phyloP scores from a whole-genome alignment of 1,140 invertebrate genomes.

The Caenorhabditis briggsae region DNA sequence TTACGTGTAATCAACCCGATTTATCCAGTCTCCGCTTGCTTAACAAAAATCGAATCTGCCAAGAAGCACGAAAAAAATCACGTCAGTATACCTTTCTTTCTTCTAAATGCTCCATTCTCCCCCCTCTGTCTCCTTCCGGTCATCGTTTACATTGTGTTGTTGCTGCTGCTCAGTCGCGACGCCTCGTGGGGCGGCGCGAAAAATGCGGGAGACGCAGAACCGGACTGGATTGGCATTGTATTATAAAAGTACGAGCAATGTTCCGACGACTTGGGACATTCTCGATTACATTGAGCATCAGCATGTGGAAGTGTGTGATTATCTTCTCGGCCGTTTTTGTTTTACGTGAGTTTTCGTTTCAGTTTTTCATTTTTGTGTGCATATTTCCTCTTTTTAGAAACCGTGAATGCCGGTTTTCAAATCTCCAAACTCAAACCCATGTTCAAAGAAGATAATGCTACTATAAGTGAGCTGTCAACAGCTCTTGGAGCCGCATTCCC shows the following conservation, averaged over 20 bases:
- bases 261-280: slow-evolving; percentile 40
- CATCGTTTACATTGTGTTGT: slow-evolving; percentile 56
- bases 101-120: not conserved
- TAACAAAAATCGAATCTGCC: not conserved
- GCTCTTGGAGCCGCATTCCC: slow-evolving; percentile 59
- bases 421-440: slow-evolving; percentile 26
- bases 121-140: slow-evolving; percentile 38
- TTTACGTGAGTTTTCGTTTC: not conserved
- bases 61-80: not conserved
- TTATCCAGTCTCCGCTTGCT: not conserved
- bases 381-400: not conserved
- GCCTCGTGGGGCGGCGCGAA: slow-evolving; percentile 45
- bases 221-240: slow-evolving; percentile 50
- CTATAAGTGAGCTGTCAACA: slow-evolving; percentile 53
- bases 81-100: not conserved
- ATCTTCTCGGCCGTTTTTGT: slow-evolving; percentile 18
- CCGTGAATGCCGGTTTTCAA: slow-evolving; percentile 22
- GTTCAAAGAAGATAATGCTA: slow-evolving; percentile 45
- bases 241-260: slow-evolving; percentile 54
- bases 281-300: slow-evolving; percentile 39
- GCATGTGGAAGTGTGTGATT: slow-evolving; percentile 23
- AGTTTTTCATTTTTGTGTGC: not conserved
- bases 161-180: slow-evolving; percentile 17
- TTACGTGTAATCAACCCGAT: slow-evolving; percentile 9
- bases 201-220: slow-evolving; percentile 38